Percentiles rank a stretch among this genome's conserved stretches.
These are phyloP conservation scores for Leucoma salicis DNA, from an alignment of 2,888 invertebrate species.

Conservation along the genomic window DNA sequence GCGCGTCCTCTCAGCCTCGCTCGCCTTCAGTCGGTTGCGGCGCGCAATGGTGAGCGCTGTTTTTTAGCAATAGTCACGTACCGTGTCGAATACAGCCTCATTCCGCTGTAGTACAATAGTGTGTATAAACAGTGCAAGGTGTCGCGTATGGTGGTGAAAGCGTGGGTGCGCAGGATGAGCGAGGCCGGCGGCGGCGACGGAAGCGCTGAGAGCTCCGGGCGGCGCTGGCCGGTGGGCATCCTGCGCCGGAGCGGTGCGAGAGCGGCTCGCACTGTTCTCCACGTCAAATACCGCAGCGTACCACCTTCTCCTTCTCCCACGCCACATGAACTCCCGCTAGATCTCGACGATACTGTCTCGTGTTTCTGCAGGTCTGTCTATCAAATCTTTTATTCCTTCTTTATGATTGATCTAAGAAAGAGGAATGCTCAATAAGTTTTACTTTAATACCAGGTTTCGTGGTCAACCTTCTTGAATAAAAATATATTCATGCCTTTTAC, in stretches of 20 bases:
- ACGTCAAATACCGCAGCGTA: conserved; percentile 69
- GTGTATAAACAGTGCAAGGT: conserved; percentile 24
- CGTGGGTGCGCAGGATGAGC: conserved; percentile 49
- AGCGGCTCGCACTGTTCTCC: conserved; percentile 60
- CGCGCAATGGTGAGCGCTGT: conserved; percentile 53
- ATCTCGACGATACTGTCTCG: conserved; percentile 87
- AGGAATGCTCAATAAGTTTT: no score
- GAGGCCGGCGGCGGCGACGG: conserved; percentile 33
- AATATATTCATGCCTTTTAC: no score
- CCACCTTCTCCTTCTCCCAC: conserved; percentile 42
- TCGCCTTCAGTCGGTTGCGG: conserved; percentile 49
- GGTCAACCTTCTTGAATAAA: no score
- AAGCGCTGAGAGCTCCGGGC: conserved; percentile 37
- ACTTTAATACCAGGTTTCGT: no score
- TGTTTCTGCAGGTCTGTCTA: conserved; percentile 89
- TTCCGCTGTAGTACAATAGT: conserved; percentile 10
- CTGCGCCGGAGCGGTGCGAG: conserved; percentile 65
- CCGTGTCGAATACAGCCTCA: background rate
- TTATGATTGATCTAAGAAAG: no score
- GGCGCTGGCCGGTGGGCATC: conserved; percentile 64
- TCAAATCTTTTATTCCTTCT: background rate
- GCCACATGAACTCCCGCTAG: conserved; percentile 70
- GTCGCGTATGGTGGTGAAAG: conserved; percentile 44
- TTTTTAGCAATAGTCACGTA: conserved; percentile 12
- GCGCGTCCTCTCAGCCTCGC: conserved; percentile 28